A percentile compares a stretch with the other conserved stretches of the same genome.
These are phyloP conservation scores for Heliconius cydno DNA, from an alignment of 2,888 invertebrate species.

Conservation along the genomic window DNA sequence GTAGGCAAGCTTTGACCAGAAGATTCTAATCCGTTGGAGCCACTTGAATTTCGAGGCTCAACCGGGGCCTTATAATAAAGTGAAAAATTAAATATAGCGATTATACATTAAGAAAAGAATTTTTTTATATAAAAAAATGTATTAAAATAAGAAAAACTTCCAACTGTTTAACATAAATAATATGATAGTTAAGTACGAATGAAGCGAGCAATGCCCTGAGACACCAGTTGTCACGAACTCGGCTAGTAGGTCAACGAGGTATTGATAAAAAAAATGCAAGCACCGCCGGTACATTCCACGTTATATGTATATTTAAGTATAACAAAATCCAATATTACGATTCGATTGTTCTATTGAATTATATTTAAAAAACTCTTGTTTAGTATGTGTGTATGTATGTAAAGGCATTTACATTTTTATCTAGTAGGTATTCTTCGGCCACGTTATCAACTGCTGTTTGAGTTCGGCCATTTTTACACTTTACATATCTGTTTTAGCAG, in stretches of 20 bases:
- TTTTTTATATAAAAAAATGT: not conserved
- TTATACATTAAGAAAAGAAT: not conserved
- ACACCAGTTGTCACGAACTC: conserved; percentile 70
- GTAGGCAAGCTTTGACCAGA: conserved; percentile 60
- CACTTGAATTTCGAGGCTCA: conserved; percentile 68
- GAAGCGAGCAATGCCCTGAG: conserved; percentile 56
- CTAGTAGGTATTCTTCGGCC: not conserved
- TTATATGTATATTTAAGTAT: not conserved
- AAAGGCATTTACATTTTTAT: not conserved
- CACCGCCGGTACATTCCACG: conserved; percentile 19
- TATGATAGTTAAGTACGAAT: conserved; percentile 35
- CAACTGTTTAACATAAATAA: conserved; percentile 1
- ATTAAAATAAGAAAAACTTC: not conserved
- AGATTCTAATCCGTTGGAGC: conserved; percentile 60
- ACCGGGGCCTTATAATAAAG: conserved; percentile 64
- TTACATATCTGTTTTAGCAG: not conserved
- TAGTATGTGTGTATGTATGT: too few species aligned
- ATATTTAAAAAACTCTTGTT: not conserved
- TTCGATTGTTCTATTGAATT: not conserved
- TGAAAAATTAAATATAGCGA: conserved; percentile 25
- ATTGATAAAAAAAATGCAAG: conserved; percentile 52
- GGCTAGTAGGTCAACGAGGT: conserved; percentile 74
- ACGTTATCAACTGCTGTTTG: not conserved
- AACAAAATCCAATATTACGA: not conserved
- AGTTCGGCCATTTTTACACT: not conserved